Conservation (phyloP, 1,140 invertebrate genomes). For the Bombus soroeensis region DNA sequence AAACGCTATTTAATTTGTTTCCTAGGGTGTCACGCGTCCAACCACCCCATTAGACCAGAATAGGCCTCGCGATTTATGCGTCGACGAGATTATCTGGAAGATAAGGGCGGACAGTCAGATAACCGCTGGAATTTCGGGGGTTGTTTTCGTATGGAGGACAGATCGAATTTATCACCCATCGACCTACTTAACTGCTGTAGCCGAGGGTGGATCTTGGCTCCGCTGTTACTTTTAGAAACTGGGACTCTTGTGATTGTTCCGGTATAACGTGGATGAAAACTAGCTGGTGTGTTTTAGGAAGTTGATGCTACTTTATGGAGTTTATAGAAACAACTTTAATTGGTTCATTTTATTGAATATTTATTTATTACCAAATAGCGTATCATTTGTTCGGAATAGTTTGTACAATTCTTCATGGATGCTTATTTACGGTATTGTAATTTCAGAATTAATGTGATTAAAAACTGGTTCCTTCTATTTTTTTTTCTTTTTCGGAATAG, state of each 20-base stretch:
- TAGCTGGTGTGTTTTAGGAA: background rate
- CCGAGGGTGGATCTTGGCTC: slow-evolving; percentile 23
- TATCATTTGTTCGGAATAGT: too few relatives aligned
- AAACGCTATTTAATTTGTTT: slow-evolving; percentile 76
- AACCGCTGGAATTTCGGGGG: slow-evolving; percentile 62
- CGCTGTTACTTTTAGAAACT: background rate
- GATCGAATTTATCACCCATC: slow-evolving; percentile 78
- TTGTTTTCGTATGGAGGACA: slow-evolving; percentile 55
- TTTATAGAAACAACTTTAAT: background rate
- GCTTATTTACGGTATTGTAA: too few relatives aligned
- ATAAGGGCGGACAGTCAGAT: slow-evolving; percentile 72
- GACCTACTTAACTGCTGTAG: slow-evolving; percentile 71
- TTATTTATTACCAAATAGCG: background rate
- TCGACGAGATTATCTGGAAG: slow-evolving; percentile 75
- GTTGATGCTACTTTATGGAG: background rate
- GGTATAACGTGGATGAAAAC: background rate
- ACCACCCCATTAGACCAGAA: slow-evolving; percentile 68
- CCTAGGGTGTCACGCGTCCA: slow-evolving; percentile 55
- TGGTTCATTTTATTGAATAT: background rate
- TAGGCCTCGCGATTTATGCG: slow-evolving; percentile 74
- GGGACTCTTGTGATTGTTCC: background rate
- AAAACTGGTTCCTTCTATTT: too few relatives aligned
- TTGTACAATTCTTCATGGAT: too few relatives aligned
- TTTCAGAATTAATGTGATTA: too few relatives aligned
- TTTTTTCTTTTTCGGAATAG: too few relatives aligned